phyloP scores from a whole-genome alignment of 2,113 vertebrate species.

The Eudyptes chrysolophus region DNA sequence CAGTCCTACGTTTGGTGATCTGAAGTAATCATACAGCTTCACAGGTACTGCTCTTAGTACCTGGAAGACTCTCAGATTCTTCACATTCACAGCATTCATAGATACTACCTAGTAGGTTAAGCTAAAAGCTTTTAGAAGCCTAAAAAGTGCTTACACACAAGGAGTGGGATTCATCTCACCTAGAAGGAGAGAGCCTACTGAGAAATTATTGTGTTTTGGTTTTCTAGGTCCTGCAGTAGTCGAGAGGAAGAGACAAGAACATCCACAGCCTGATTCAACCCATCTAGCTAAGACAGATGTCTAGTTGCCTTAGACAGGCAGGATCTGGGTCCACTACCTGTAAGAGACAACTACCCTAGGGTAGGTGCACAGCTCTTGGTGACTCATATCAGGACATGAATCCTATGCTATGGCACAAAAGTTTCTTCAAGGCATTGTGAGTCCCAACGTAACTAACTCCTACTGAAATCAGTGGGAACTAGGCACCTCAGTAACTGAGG shows the following conservation, averaged over 20 bases:
- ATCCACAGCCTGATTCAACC: neutral
- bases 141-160: neutral
- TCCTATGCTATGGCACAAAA: neutral
- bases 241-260: neutral
- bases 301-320: neutral
- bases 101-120: neutral
- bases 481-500: neutral
- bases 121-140: neutral
- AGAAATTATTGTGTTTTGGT: neutral
- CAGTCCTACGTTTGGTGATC: neutral
- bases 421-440: neutral
- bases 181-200: neutral
- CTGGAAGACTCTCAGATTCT: neutral
- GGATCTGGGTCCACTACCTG: neutral
- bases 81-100: neutral
- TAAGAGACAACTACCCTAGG: neutral
- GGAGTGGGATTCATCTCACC: neutral
- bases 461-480: neutral
- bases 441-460: neutral
- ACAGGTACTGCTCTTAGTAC: neutral
- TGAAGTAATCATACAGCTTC: neutral
- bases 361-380: neutral
- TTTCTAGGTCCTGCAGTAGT: neutral
- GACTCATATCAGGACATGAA: neutral
- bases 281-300: neutral